Percentiles rank a stretch among this genome's conserved stretches.
Evolutionary conservation across 2,113 vertebrate genomes (phyloP).

Genomic region (Pseudolaguvia tuberculata): DNA sequence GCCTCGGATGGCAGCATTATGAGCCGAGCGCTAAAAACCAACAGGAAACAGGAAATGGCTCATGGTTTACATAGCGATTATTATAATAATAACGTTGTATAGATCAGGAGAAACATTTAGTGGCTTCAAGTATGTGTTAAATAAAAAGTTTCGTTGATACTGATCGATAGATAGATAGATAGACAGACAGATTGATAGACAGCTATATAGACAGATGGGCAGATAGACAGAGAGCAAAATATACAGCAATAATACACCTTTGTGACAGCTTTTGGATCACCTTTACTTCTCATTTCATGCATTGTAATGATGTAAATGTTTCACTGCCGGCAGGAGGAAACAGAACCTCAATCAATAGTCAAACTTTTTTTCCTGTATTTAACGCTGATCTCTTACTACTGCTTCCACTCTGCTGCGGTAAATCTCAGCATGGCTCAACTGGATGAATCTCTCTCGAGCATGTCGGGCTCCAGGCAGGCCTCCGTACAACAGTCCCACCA

Average conservation of each 20-base stretch:
- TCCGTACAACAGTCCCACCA: constrained; percentile 79
- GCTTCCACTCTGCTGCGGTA: constrained; percentile 80
- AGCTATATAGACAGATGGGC: too few species aligned
- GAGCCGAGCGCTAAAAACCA: constrained; percentile 74
- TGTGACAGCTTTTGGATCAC: neutral
- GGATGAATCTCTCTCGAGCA: constrained; percentile 75
- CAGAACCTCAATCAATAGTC: neutral
- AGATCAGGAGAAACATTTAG: neutral
- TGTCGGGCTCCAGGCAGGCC: constrained; percentile 81
- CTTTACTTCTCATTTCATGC: too few species aligned
- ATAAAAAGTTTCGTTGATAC: too few species aligned
- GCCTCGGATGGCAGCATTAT: constrained; percentile 79
- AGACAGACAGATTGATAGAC: too few species aligned
- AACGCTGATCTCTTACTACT: constrained; percentile 68
- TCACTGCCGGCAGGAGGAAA: neutral
- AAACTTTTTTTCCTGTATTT: neutral
- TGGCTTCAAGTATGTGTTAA: too few species aligned
- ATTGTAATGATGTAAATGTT: neutral
- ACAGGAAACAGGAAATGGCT: constrained; percentile 9
- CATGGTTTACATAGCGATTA: neutral
- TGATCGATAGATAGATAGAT: too few species aligned
- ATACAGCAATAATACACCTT: neutral
- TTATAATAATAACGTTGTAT: neutral
- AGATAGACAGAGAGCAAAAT: neutral
- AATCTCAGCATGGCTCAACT: constrained; percentile 77